Conservation (phyloP, 2,888 invertebrate genomes). For the Schizotus pectinicornis region DNA sequence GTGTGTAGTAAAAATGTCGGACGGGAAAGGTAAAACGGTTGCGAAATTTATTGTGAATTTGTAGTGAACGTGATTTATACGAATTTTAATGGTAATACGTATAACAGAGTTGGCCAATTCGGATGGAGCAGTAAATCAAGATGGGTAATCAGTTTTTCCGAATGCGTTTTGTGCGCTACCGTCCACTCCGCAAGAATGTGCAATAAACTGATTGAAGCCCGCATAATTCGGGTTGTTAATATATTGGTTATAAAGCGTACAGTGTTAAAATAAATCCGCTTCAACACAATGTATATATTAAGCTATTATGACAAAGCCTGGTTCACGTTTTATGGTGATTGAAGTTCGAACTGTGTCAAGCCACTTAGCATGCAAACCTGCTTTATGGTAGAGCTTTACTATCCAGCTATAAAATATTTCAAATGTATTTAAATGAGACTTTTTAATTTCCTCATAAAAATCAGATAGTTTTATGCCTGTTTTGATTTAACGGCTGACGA, state of each 20-base stretch:
- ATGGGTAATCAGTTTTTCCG: conserved; percentile 34
- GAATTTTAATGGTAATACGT: conserved; percentile 31
- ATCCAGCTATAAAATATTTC: conserved; percentile 54
- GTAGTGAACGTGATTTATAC: conserved; percentile 32
- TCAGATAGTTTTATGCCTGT: conserved; percentile 55
- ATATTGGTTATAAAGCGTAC: conserved; percentile 37
- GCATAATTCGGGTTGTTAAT: conserved; percentile 36
- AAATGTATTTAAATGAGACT: conserved; percentile 57
- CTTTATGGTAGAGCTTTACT: conserved; percentile 55
- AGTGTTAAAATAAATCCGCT: conserved; percentile 42
- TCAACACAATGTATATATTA: conserved; percentile 49
- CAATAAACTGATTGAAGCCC: conserved; percentile 36
- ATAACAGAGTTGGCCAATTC: conserved; percentile 26
- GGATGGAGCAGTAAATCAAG: conserved; percentile 33
- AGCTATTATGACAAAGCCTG: conserved; percentile 52
- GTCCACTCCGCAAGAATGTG: conserved; percentile 30
- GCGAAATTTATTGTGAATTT: conserved; percentile 31
- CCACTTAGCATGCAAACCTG: conserved; percentile 54
- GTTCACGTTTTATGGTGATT: conserved; percentile 56
- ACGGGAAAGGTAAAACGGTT: conserved; percentile 7
- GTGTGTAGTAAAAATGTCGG: conserved; percentile 20
- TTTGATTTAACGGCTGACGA: conserved; percentile 51
- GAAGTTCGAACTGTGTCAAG: conserved; percentile 56
- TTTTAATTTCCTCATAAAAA: conserved; percentile 57
- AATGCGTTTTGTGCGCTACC: conserved; percentile 29